These are phyloP conservation scores for Poecile atricapillus DNA, from an alignment of 2,113 vertebrate species.

Conservation along the genomic window DNA sequence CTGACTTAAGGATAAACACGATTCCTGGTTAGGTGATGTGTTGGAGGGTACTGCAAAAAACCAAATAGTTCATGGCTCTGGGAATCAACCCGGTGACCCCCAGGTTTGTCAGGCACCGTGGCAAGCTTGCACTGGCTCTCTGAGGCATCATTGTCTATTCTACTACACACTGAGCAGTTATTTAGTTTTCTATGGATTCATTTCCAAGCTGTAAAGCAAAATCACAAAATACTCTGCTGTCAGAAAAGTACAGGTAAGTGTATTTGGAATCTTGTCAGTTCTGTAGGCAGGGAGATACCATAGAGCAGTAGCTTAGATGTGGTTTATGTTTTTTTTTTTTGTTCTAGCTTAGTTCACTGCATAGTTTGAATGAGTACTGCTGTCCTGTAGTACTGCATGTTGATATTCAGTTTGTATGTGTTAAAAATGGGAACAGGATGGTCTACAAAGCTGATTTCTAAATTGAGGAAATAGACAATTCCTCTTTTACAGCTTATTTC, in stretches of 20 bases:
- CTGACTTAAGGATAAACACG: neutral
- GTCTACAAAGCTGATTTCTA: neutral
- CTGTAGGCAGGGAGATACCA: neutral
- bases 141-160: neutral
- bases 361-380: neutral
- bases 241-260: neutral
- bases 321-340: neutral
- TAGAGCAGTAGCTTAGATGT: neutral
- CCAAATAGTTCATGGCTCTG: neutral
- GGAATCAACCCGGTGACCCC: fast-evolving
- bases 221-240: neutral
- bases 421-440: neutral
- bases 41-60: neutral
- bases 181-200: neutral
- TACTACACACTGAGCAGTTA: fast-evolving
- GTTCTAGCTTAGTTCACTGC: neutral
- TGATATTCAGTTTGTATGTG: neutral
- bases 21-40: neutral
- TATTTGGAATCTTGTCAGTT: neutral
- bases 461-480: neutral
- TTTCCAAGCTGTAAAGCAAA: neutral
- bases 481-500: neutral
- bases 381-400: neutral
- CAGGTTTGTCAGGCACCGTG: neutral
- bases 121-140: neutral